Base-by-base conservation (phyloP, 1,140 invertebrate species). In the Listronotus oregonensis region DNA sequence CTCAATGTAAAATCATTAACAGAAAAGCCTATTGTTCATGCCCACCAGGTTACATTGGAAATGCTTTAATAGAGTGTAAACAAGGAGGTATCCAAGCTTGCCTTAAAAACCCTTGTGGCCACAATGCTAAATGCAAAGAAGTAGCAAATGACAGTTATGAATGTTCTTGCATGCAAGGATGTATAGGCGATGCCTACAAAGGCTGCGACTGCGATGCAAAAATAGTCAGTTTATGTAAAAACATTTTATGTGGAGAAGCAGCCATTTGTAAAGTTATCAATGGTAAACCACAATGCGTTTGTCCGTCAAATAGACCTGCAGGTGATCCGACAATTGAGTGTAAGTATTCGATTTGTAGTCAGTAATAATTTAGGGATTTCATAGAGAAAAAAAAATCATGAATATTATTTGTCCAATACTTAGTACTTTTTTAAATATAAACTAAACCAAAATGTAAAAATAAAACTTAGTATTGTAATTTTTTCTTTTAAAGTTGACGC, bases 281-380 rank as follows among this genome's bases (percentile, higher is more conserved):
- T 44, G 83, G 84, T 59, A 83, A 84, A 52, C 84, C 91, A 0
- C 85, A 91, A 73, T 96, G 94, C 74, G 92, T 89, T 75, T 96
- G 94, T 76, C 92, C 92, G 44, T 78, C 86, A 12, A 87, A 88
- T 71, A 91, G 86, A 79, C 92, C 92, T 31, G 83, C 87, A 51
- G 94, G 94, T 43, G 90, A 96, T 84, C 91, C 93, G 10, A 87
- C 89, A 69, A 85, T 89, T 68, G 86, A 91, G 85, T 95, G 93
- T 94, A 85, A 87, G 85, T 81, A 39, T 14, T 27, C 5, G 21
- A 27, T 27, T 27, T 27, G 21, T 27, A 1, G 1, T 27, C 21
- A 27, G 21, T 5, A 3, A n/a, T n/a, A n/a, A n/a, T n/a, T n/a
- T n/a, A n/a, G n/a, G n/a, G n/a, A 27, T 27, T 27, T 27, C 5